These are phyloP conservation scores for Hippocampus mohnikei DNA, from an alignment of 2,113 vertebrate species.

Conservation along the genomic window DNA sequence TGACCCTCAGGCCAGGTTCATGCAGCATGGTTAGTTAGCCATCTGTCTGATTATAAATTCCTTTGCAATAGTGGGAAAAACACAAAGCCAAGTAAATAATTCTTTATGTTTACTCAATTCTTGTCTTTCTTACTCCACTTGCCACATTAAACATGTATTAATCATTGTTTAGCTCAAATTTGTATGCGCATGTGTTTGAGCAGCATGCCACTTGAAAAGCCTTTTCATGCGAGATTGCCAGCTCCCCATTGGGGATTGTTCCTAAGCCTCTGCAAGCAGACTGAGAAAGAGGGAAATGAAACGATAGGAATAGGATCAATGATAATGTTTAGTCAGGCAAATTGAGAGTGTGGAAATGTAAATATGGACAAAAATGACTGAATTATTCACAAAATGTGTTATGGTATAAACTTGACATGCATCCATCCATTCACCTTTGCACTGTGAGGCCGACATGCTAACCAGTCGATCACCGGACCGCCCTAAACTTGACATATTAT, in stretches of 20 bases:
- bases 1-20: background rate
- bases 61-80: background rate
- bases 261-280: constrained; percentile 20
- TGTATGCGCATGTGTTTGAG: constrained; percentile 35
- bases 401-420: background rate
- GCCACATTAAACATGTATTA: constrained; percentile 1
- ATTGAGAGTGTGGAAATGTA: background rate
- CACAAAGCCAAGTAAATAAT: background rate
- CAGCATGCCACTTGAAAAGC: constrained; percentile 33
- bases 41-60: background rate
- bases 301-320: background rate
- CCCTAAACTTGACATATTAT: background rate
- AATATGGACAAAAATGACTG: background rate
- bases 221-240: constrained; percentile 37
- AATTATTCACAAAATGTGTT: constrained; percentile 1
- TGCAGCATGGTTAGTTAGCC: background rate
- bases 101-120: constrained; percentile 9
- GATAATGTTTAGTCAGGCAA: constrained; percentile 2
- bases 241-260: constrained; percentile 20
- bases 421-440: too few relatives aligned
- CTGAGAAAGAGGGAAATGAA: constrained; percentile 12
- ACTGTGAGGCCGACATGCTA: too few relatives aligned
- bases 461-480: too few relatives aligned
- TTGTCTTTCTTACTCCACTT: background rate
- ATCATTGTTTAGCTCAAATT: background rate